Evolutionary conservation across 2,113 vertebrate species (phyloP), one percentile per base, ranked within the genome.

Genomic region (Aldabrachelys gigantea): DNA sequence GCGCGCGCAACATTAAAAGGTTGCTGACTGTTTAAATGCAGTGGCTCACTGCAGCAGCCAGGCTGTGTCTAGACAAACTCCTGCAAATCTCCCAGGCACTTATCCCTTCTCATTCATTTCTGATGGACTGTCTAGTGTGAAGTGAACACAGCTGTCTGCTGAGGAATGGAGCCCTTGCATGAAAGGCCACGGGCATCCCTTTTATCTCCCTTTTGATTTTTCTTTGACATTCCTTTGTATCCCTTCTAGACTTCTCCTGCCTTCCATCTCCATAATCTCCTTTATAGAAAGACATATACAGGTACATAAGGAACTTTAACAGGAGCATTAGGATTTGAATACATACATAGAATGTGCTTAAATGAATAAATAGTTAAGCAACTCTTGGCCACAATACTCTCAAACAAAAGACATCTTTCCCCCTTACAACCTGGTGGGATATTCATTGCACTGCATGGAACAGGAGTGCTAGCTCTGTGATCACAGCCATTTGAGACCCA

Each of bases 141-240:
- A 87, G 79, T 75, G 90, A 91, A 52, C 72, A 59, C 81, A 92
- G 91, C 80, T 88, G 79, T 80, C 84, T 85, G 52, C 44, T 50
- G 50, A 76, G 82, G 81, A 56, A 29, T 47, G 35, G 50, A 82
- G 81, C 53, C 81, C 81, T 54, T 24, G 81, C 53, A 54, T 41
- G 81, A 69, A 84, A 88, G 91, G 72, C 72, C 75, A 69, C 49
- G 38, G 86, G 56, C 57, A 69, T 31, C 56, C n/a, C 72, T 92
- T 88, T 92, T 82, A 72, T 92, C 81, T 89, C 16, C 50, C 91
- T 84, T 88, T 87, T 82, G 65, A 83, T 92, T 83, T 87, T 76
- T 47, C 78, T 90, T 90, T 47, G 82, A 80, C 59, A 19, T 25
- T 47, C 76, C 47, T 53, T 65, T 80, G 78, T 80, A 10, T 80